These are phyloP conservation scores for Rhagoletis pomonella DNA, from an alignment of 1,140 invertebrate species.

Conservation along the genomic window DNA sequence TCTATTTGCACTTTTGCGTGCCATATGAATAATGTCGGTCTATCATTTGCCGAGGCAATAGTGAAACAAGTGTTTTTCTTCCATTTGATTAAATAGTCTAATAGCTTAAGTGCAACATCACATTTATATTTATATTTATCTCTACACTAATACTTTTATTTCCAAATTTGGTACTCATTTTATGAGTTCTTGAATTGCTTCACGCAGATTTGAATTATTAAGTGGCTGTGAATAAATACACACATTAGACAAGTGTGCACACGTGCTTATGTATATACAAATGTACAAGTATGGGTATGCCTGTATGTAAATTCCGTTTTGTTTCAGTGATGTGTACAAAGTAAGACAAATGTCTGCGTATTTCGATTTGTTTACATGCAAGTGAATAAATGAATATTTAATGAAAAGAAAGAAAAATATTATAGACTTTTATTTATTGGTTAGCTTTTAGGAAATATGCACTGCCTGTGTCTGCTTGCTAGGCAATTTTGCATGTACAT, in stretches of 20 bases:
- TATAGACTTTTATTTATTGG: too few relatives aligned
- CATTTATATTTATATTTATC: background rate
- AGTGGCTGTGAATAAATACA: background rate
- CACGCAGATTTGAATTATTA: background rate
- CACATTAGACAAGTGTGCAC: background rate
- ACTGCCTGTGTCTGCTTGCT: too few relatives aligned
- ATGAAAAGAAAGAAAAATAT: background rate
- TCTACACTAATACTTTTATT: background rate
- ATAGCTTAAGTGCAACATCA: too few relatives aligned
- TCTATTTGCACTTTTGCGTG: too few relatives aligned
- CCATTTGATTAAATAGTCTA: too few relatives aligned
- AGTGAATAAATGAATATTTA: slow-evolving; percentile 23
- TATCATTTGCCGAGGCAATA: too few relatives aligned
- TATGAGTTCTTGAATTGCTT: background rate
- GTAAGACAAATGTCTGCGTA: background rate
- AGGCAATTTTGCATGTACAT: too few relatives aligned
- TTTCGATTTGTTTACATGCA: background rate
- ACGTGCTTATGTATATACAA: too few relatives aligned
- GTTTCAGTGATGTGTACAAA: background rate
- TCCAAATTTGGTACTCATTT: background rate
- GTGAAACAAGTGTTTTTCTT: too few relatives aligned
- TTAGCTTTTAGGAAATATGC: too few relatives aligned
- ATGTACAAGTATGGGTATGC: too few relatives aligned
- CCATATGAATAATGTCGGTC: too few relatives aligned
- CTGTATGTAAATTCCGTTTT: background rate